phyloP scores from a whole-genome alignment of 2,113 vertebrate genomes.

The Syrrhaptes paradoxus region DNA sequence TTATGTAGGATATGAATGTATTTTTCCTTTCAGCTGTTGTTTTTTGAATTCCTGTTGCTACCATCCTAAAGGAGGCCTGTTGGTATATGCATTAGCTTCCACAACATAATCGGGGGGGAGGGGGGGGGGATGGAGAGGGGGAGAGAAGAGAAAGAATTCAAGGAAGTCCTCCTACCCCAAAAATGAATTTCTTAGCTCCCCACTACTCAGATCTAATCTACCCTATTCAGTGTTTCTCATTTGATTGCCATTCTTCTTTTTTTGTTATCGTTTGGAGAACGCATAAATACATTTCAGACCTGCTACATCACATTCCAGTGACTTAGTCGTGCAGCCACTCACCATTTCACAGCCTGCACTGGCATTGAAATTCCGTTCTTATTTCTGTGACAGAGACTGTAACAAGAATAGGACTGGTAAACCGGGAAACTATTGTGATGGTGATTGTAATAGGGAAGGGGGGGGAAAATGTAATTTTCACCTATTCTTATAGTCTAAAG shows the following conservation, averaged over 20 bases:
- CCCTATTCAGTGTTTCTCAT: background rate
- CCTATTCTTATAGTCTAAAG: slow-evolving; percentile 21
- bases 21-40: background rate
- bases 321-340: background rate
- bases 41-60: background rate
- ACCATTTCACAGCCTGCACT: background rate
- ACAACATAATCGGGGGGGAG: rapidly evolving
- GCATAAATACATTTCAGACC: background rate
- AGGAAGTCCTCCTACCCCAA: background rate
- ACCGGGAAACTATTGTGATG: background rate
- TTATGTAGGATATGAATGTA: background rate
- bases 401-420: background rate
- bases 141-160: background rate
- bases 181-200: background rate
- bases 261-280: background rate
- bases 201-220: background rate
- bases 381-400: background rate
- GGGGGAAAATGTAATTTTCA: background rate
- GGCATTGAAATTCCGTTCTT: slow-evolving; percentile 6
- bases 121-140: too few relatives aligned
- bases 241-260: background rate
- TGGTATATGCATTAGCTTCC: background rate
- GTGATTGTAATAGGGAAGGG: background rate
- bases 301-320: background rate
- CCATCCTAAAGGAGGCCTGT: background rate